Conservation (phyloP, 2,797 vertebrate genomes). For the Momotus momota region DNA sequence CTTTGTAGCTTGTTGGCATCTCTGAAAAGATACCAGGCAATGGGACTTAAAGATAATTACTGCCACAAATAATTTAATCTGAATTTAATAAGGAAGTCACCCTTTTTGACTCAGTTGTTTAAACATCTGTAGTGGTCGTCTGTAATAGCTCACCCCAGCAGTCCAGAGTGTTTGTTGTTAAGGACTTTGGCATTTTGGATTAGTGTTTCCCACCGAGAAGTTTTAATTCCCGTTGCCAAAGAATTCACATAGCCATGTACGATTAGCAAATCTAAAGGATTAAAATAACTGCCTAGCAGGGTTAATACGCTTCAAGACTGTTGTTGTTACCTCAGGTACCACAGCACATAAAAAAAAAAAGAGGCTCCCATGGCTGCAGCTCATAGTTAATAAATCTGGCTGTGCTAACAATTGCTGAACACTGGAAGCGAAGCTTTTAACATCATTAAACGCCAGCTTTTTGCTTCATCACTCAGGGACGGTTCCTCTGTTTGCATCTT, state of each 20-base stretch:
- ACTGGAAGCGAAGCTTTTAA: slow-evolving; percentile 27
- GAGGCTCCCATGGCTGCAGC: not conserved
- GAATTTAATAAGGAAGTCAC: not conserved
- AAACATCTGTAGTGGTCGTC: not conserved
- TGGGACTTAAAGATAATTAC: not conserved
- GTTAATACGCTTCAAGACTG: not conserved
- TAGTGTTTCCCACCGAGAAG: slow-evolving; percentile 39
- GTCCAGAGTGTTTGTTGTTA: slow-evolving; percentile 53
- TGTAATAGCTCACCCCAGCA: slow-evolving; percentile 62
- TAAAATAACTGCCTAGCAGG: not conserved
- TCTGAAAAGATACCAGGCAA: slow-evolving; percentile 39
- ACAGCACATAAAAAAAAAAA: not conserved
- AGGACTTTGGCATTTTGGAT: slow-evolving; percentile 46
- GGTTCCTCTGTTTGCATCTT: slow-evolving; percentile 1
- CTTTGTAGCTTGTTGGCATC: slow-evolving; percentile 4
- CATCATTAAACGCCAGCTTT: not conserved
- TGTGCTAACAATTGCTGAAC: not conserved
- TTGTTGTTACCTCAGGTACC: not conserved
- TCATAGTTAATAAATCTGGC: not conserved
- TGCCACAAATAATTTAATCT: slow-evolving; percentile 25
- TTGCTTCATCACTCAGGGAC: not conserved
- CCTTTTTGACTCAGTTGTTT: slow-evolving; percentile 8
- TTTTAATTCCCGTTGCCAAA: slow-evolving; percentile 15
- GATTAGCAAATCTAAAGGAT: slow-evolving; percentile 17
- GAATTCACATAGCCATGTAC: not conserved